A percentile compares a stretch with the other conserved stretches of the same genome.
Evolutionary conservation across 1,140 invertebrate species (phyloP).

Genomic region (Coelopa frigida): DNA sequence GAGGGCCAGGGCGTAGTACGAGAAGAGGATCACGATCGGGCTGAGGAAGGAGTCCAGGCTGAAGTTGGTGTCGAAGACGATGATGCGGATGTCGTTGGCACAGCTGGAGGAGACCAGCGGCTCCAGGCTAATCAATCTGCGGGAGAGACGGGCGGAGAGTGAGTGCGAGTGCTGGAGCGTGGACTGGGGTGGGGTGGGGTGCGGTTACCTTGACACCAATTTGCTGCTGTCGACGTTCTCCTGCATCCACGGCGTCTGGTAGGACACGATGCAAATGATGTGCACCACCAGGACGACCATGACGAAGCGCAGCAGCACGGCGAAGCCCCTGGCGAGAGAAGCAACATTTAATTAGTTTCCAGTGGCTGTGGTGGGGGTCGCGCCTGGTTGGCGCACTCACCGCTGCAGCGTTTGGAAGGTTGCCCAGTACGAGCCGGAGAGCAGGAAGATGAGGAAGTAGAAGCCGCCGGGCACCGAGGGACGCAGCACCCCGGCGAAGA

Average conservation of each 20-base stretch:
- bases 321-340: constrained; percentile 54
- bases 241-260: constrained; percentile 81
- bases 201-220: constrained; percentile 55
- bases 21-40: constrained; percentile 64
- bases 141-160: too few relatives aligned
- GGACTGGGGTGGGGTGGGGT: too few relatives aligned
- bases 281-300: constrained; percentile 71
- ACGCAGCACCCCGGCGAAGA: constrained; percentile 66
- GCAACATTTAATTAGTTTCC: background rate
- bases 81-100: constrained; percentile 52
- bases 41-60: constrained; percentile 69
- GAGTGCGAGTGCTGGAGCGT: too few relatives aligned
- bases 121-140: constrained; percentile 63
- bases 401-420: constrained; percentile 64
- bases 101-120: constrained; percentile 52
- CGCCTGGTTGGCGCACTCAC: constrained; percentile 22
- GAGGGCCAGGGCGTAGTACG: constrained; percentile 65
- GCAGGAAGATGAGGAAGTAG: constrained; percentile 81
- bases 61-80: constrained; percentile 50
- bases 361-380: background rate
- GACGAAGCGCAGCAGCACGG: constrained; percentile 60
- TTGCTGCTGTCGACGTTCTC: constrained; percentile 61
- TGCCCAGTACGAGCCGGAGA: constrained; percentile 81
- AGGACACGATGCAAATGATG: constrained; percentile 68
- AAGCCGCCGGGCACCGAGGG: constrained; percentile 72